phyloP scores from a whole-genome alignment of 2,888 invertebrate genomes.

The Phorcus lineatus region DNA sequence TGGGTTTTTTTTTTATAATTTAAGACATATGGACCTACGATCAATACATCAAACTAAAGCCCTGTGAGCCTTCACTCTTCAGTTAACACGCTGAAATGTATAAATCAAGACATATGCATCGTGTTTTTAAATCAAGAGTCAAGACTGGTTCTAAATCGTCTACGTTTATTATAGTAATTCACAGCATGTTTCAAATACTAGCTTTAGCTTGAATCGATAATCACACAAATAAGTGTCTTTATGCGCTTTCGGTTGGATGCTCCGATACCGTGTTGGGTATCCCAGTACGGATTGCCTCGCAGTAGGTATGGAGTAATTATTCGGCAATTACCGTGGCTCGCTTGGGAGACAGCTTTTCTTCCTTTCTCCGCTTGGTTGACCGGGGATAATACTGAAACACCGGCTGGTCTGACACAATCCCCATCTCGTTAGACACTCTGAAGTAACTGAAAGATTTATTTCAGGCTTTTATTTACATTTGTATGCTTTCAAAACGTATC shows the following conservation, averaged over 20 bases:
- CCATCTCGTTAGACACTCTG: background rate
- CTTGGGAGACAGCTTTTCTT: background rate
- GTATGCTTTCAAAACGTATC: background rate
- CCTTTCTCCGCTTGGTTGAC: background rate
- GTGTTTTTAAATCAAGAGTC: background rate
- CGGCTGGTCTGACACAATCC: background rate
- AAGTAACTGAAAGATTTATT: background rate
- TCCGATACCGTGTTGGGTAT: background rate
- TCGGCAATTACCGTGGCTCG: background rate
- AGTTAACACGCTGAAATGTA: background rate
- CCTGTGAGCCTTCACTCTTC: too few relatives aligned
- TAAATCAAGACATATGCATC: background rate
- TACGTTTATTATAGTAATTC: background rate
- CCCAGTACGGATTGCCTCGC: too few relatives aligned
- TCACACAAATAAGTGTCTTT: constrained; percentile 4
- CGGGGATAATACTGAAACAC: background rate
- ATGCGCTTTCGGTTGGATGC: constrained; percentile 1
- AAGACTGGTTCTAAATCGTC: background rate
- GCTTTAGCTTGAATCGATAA: background rate
- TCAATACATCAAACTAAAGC: too few relatives aligned
- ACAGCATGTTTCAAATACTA: constrained; percentile 7
- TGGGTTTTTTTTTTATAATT: too few relatives aligned
- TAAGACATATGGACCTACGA: too few relatives aligned
- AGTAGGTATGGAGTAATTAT: constrained; percentile 8
- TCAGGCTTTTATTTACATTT: background rate